These are phyloP conservation scores for Menidia menidia DNA, from an alignment of 2,797 vertebrate genomes.

Conservation along the genomic window DNA sequence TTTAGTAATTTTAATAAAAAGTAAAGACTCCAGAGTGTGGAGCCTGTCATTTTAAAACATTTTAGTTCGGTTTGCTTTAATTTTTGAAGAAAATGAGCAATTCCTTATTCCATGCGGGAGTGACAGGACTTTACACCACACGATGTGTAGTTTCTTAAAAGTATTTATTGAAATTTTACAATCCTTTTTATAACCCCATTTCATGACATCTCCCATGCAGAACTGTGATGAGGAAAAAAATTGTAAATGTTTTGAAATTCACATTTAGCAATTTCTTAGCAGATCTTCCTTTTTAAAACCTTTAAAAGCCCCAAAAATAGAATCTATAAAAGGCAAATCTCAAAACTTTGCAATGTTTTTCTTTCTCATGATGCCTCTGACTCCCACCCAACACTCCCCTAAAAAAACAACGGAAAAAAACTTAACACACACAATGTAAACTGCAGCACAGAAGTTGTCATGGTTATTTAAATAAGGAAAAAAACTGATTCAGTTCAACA, in stretches of 20 bases:
- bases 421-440: conserved; percentile 49
- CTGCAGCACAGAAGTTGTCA: conserved; percentile 49
- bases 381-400: conserved; percentile 6
- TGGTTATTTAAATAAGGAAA: conserved; percentile 43
- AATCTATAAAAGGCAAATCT: conserved; percentile 80
- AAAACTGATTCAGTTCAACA: conserved; percentile 44
- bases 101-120: conserved; percentile 25
- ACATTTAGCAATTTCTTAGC: conserved; percentile 76
- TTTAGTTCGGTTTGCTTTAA: no score
- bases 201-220: conserved; percentile 82
- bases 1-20: conserved; percentile 53
- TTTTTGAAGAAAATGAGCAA: background rate
- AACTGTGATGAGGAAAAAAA: conserved; percentile 72
- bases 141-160: conserved; percentile 81
- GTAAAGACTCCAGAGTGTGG: background rate
- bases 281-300: conserved; percentile 72
- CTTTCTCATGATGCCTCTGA: conserved; percentile 10
- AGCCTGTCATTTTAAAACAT: background rate
- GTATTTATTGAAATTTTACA: conserved; percentile 90
- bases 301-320: conserved; percentile 75
- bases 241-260: conserved; percentile 78
- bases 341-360: conserved; percentile 54
- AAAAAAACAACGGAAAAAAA: conserved; percentile 47
- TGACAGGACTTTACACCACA: conserved; percentile 61
- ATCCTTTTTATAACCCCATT: conserved; percentile 79